These are phyloP conservation scores for Papilio polyxenes DNA, from an alignment of 1,140 invertebrate genomes.

Conservation along the genomic window DNA sequence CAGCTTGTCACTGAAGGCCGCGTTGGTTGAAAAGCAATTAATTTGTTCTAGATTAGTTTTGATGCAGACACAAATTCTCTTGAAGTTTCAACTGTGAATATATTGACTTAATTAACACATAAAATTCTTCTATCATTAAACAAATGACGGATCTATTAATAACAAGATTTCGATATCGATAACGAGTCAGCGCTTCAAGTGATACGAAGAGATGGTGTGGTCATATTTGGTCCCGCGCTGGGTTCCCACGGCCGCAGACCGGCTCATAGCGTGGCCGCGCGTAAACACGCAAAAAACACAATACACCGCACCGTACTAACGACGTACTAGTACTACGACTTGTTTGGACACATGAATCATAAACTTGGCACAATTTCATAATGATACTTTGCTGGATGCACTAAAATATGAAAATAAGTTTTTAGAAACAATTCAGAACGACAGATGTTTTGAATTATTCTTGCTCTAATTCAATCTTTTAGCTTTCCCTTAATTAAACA, in stretches of 20 bases:
- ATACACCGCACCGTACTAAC: neutral
- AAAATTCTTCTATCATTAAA: neutral
- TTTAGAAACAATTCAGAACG: neutral
- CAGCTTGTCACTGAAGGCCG: no score
- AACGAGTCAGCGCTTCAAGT: neutral
- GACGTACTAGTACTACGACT: neutral
- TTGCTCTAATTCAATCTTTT: no score
- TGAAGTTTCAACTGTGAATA: neutral
- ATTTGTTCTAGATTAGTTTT: neutral
- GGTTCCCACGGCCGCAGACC: neutral
- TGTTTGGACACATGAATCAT: constrained; percentile 10
- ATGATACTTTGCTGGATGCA: neutral
- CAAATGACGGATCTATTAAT: neutral
- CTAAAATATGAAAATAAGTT: neutral
- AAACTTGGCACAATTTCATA: constrained; percentile 7
- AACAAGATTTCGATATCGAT: neutral
- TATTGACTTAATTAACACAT: constrained; percentile 1
- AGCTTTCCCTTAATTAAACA: no score
- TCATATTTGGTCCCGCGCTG: neutral
- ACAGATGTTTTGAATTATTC: no score
- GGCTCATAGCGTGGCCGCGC: neutral
- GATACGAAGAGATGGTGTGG: neutral
- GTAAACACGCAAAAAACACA: constrained; percentile 3
- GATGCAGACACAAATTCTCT: no score
- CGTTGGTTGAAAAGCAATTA: no score